These are phyloP conservation scores for Ormyrus pomaceus DNA, from an alignment of 2,888 invertebrate genomes.

Conservation along the genomic window DNA sequence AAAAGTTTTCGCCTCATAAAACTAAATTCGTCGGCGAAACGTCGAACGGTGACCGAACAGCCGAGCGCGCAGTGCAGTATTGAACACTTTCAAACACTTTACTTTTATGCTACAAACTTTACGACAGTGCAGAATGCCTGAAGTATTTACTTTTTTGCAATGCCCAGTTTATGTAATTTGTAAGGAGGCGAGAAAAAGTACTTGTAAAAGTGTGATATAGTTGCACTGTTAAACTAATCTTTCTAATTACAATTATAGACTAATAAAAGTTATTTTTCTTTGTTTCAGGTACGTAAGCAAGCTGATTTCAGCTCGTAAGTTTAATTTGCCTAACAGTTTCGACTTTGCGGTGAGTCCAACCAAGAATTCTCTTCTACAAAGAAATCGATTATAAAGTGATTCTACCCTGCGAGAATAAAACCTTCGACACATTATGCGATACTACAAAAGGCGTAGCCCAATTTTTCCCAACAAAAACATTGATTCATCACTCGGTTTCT, in stretches of 20 bases:
- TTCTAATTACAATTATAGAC: background rate
- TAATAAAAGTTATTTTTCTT: constrained; percentile 9
- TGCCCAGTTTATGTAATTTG: constrained; percentile 14
- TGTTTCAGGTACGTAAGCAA: constrained; percentile 47
- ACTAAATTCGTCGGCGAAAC: constrained; percentile 30
- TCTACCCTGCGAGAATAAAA: too few species aligned
- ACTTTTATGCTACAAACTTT: constrained; percentile 28
- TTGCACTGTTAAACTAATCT: too few species aligned
- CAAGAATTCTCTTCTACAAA: too few species aligned
- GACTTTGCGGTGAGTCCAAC: constrained; percentile 9
- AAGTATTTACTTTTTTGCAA: constrained; percentile 22
- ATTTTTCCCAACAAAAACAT: too few species aligned
- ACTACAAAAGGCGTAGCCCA: too few species aligned
- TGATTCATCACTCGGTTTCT: too few species aligned
- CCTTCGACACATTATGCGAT: too few species aligned
- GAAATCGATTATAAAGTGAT: too few species aligned
- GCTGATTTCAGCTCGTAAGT: background rate
- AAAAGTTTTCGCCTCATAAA: constrained; percentile 43
- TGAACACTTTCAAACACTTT: constrained; percentile 19
- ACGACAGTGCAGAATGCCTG: background rate
- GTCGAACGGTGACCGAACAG: background rate
- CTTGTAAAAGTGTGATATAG: constrained; percentile 7
- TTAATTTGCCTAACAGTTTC: background rate
- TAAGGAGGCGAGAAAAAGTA: background rate
- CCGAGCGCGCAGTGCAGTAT: background rate